Conservation (phyloP, 1,140 invertebrate species). For the Thaumetopoea pityocampa region DNA sequence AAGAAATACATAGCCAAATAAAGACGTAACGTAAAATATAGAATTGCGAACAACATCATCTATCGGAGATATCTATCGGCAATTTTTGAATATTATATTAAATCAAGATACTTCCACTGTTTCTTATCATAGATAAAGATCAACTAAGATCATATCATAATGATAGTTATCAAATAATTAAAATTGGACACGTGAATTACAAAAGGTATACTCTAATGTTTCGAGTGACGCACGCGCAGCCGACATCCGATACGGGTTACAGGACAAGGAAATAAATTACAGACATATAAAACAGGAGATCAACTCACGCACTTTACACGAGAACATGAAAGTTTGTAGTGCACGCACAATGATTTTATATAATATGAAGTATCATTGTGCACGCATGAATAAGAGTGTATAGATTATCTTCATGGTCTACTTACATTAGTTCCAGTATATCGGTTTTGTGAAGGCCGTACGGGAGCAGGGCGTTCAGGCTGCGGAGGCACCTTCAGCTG, state of each 20-base stretch:
- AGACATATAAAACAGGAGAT: slow-evolving; percentile 25
- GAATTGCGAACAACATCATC: too few species aligned
- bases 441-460: slow-evolving; percentile 48
- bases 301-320: slow-evolving; percentile 28
- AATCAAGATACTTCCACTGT: too few species aligned
- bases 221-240: slow-evolving; percentile 44
- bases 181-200: slow-evolving; percentile 26
- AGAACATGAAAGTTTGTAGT: slow-evolving; percentile 27
- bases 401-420: slow-evolving; percentile 12
- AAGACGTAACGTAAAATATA: too few species aligned
- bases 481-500: slow-evolving; percentile 67
- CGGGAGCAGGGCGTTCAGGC: slow-evolving; percentile 64
- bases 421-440: slow-evolving; percentile 56
- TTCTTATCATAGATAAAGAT: too few species aligned
- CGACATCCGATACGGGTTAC: slow-evolving; percentile 59
- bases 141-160: too few species aligned
- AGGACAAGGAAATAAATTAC: slow-evolving; percentile 48
- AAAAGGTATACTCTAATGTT: slow-evolving; percentile 39
- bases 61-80: too few species aligned
- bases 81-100: too few species aligned
- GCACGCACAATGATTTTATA: too few species aligned
- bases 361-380: too few species aligned
- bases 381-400: too few species aligned
- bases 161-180: slow-evolving; percentile 17
- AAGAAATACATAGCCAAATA: too few species aligned